Evolutionary conservation across 2,113 vertebrate species (phyloP).

Genomic region (Thomomys bottae): DNA sequence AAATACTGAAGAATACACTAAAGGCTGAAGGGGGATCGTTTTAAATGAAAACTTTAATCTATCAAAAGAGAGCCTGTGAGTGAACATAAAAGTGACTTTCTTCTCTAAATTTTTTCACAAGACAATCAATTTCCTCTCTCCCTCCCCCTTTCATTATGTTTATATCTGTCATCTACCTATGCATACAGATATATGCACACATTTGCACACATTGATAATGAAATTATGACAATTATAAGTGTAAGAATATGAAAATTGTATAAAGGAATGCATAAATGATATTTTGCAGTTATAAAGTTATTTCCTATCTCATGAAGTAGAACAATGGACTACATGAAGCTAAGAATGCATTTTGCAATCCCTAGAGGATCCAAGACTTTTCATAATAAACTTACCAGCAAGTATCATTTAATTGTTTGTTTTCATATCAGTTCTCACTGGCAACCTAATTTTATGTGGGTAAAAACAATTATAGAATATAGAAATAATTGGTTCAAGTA

Average conservation of each 20-base stretch:
- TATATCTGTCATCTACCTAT: no score
- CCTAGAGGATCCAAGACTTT: not conserved
- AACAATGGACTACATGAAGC: not conserved
- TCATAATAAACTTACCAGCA: not conserved
- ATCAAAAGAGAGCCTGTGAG: not conserved
- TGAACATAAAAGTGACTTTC: not conserved
- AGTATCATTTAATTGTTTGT: not conserved
- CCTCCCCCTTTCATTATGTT: no score
- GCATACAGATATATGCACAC: no score
- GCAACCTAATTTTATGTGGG: not conserved
- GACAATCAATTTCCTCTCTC: not conserved
- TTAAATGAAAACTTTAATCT: not conserved
- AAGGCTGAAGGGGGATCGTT: not conserved
- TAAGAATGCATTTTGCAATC: not conserved
- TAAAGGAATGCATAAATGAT: not conserved
- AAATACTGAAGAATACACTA: not conserved
- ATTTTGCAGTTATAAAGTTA: not conserved
- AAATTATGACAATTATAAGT: not conserved
- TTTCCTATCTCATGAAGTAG: not conserved
- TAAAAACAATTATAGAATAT: not conserved
- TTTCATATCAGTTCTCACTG: not conserved
- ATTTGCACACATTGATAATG: not conserved
- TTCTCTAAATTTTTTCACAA: not conserved
- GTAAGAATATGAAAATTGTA: not conserved
- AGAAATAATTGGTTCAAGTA: conserved; percentile 47